Conservation (phyloP, 2,113 vertebrate genomes). For the Eurystomus gularis region DNA sequence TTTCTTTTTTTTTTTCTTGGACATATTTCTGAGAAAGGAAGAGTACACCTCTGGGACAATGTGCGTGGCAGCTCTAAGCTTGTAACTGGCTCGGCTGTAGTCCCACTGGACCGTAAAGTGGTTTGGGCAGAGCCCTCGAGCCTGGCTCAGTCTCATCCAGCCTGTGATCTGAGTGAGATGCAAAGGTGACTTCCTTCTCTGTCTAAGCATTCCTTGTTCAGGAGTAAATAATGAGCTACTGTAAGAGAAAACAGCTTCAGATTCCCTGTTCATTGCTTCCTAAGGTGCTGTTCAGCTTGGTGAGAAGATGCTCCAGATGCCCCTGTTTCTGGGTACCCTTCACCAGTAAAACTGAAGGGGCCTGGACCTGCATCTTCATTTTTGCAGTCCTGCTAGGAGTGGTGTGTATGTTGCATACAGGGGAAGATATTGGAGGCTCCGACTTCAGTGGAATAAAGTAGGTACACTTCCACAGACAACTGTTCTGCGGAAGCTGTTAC, state of each 20-base stretch:
- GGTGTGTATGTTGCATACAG: accelerated
- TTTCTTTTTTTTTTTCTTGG: background rate
- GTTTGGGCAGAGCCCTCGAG: background rate
- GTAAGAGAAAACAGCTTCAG: background rate
- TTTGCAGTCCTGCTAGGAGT: background rate
- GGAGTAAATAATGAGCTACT: background rate
- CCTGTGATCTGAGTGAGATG: background rate
- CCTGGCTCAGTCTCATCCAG: background rate
- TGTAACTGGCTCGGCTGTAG: background rate
- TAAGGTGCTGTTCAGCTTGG: background rate
- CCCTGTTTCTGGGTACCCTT: background rate
- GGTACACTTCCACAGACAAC: background rate
- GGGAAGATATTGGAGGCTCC: background rate
- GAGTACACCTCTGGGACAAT: too few relatives aligned
- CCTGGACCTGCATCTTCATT: background rate
- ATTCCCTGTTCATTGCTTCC: background rate
- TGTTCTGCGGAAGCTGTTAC: background rate
- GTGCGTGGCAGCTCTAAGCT: background rate
- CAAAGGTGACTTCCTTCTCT: background rate
- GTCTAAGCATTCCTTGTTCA: background rate
- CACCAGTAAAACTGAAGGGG: background rate
- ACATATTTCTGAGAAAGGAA: background rate
- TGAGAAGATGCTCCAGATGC: background rate
- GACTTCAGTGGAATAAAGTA: background rate
- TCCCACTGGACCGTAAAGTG: background rate